phyloP scores from a whole-genome alignment of 2,113 vertebrate genomes.

The Anthoscopus minutus region DNA sequence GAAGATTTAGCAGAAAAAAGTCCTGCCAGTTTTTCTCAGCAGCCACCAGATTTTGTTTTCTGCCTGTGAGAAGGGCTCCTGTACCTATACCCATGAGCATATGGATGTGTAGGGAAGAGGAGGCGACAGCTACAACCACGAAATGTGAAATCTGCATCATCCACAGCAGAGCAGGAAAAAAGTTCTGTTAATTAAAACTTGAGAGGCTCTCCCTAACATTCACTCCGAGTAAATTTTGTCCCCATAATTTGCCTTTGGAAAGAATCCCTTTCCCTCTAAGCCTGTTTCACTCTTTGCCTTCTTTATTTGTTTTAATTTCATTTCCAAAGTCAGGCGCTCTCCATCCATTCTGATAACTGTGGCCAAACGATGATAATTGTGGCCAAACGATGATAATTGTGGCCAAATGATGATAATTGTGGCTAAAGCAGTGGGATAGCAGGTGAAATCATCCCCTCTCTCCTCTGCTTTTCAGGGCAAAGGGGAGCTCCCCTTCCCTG shows the following conservation, averaged over 20 bases:
- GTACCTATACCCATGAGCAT: background rate
- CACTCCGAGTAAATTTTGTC: background rate
- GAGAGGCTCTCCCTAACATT: background rate
- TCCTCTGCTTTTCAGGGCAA: background rate
- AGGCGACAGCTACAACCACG: background rate
- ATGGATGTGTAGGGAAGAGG: background rate
- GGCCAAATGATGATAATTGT: background rate
- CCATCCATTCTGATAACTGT: background rate
- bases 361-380: accelerated
- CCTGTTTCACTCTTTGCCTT: no score
- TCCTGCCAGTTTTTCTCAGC: background rate
- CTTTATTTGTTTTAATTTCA: background rate
- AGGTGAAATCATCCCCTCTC: background rate
- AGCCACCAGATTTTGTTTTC: background rate
- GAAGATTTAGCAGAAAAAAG: background rate
- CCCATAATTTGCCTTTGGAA: background rate
- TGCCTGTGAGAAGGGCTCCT: background rate
- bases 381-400: accelerated
- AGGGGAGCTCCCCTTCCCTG: background rate
- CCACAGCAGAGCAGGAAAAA: background rate
- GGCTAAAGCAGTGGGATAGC: background rate
- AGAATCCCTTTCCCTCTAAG: background rate
- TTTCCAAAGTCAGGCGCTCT: background rate
- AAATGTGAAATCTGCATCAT: background rate
- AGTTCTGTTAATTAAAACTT: background rate